Evolutionary conservation across 2,888 invertebrate genomes (phyloP).

Genomic region (Caradrina clavipalpis): DNA sequence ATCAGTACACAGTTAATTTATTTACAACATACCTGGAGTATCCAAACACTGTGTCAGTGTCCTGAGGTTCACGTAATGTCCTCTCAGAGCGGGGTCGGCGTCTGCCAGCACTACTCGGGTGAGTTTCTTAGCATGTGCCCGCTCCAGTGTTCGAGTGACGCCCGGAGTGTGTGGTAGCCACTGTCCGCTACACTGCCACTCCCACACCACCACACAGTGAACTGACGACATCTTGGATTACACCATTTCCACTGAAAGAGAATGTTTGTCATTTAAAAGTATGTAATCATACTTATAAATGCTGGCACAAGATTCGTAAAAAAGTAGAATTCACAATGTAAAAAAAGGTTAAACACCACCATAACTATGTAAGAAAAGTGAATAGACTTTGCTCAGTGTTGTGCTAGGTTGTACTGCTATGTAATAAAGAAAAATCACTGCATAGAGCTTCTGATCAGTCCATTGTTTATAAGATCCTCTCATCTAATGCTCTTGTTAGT

Average conservation of each 20-base stretch:
- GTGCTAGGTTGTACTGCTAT: background rate
- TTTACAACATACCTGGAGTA: constrained; percentile 77
- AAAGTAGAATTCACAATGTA: background rate
- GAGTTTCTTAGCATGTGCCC: constrained; percentile 95
- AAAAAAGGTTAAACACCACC: too few species aligned
- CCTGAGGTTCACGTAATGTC: constrained; percentile 94
- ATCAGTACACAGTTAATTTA: too few species aligned
- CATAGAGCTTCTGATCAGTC: too few species aligned
- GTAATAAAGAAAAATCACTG: background rate
- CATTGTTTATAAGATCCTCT: background rate
- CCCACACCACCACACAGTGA: constrained; percentile 95
- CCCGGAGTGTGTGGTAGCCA: constrained; percentile 97
- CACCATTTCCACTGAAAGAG: constrained; percentile 52
- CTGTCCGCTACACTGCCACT: constrained; percentile 93
- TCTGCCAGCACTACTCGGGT: constrained; percentile 96
- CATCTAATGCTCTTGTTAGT: background rate
- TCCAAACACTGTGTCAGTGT: constrained; percentile 94
- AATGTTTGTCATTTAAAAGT: constrained; percentile 9
- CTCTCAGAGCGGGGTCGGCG: constrained; percentile 95
- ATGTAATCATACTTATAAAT: background rate
- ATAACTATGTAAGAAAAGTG: too few species aligned
- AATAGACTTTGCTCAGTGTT: background rate
- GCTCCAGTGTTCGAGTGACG: constrained; percentile 95
- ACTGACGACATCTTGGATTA: constrained; percentile 88
- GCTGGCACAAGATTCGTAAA: background rate